These are phyloP conservation scores for Diaphora mendica DNA, from an alignment of 2,888 invertebrate species.

Conservation along the genomic window DNA sequence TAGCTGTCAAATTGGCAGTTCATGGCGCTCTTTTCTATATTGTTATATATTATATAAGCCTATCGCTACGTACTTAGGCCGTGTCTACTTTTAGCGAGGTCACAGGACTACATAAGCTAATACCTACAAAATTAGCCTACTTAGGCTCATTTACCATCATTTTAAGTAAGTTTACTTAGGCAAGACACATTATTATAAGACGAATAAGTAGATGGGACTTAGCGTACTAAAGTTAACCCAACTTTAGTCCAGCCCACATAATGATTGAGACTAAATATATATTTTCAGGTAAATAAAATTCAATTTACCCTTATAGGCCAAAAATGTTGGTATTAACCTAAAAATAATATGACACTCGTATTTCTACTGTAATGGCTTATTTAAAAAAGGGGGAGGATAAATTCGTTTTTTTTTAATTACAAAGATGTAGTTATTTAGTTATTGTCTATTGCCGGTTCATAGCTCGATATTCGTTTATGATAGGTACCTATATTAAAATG, in stretches of 20 bases:
- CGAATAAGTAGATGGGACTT: not conserved
- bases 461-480: slow-evolving; percentile 25
- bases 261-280: not conserved
- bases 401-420: slow-evolving; percentile 46
- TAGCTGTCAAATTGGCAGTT: slow-evolving; percentile 8
- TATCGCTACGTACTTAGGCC: slow-evolving; percentile 57
- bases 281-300: not conserved
- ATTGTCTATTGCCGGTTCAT: slow-evolving; percentile 48
- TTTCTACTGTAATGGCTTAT: slow-evolving; percentile 16
- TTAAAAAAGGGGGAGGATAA: slow-evolving; percentile 46
- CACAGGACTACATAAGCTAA: not conserved
- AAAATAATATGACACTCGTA: not conserved
- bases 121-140: not conserved
- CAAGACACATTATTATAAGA: not conserved
- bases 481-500: not conserved
- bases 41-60: slow-evolving; percentile 28
- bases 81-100: slow-evolving; percentile 49
- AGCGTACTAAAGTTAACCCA: not conserved
- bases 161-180: not conserved
- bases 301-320: not conserved
- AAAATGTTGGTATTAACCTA: not conserved
- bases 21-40: slow-evolving; percentile 18
- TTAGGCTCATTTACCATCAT: not conserved
- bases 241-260: not conserved
- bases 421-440: slow-evolving; percentile 26